These are phyloP conservation scores for Bos javanicus DNA, from an alignment of 2,113 vertebrate species.

Conservation along the genomic window DNA sequence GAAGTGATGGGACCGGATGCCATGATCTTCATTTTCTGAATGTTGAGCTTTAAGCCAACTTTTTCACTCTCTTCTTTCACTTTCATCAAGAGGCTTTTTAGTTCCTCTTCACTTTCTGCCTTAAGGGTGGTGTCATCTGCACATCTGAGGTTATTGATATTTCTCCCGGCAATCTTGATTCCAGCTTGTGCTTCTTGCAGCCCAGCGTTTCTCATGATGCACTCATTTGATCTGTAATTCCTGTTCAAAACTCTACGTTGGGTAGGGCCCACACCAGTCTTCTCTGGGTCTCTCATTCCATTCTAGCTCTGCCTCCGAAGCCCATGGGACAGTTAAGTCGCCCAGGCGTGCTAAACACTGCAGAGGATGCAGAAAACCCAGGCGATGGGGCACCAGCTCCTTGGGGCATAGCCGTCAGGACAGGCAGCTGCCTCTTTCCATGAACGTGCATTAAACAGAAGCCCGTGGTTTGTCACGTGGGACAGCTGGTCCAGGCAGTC, in stretches of 20 bases:
- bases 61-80: too few relatives aligned
- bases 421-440: neutral
- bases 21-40: too few relatives aligned
- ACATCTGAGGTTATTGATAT: too few relatives aligned
- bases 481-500: neutral
- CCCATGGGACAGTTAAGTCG: fast-evolving
- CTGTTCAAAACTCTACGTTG: neutral
- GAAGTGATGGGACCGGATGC: too few relatives aligned
- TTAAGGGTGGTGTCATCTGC: too few relatives aligned
- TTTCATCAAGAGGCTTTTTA: too few relatives aligned
- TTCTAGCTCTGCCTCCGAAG: neutral
- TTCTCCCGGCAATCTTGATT: too few relatives aligned
- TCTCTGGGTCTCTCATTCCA: neutral
- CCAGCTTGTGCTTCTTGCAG: too few relatives aligned
- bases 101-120: too few relatives aligned
- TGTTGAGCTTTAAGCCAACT: too few relatives aligned
- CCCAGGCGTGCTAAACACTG: neutral
- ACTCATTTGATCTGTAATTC: neutral
- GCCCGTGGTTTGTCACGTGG: fast-evolving
- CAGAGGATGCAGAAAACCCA: neutral
- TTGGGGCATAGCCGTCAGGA: fast-evolving
- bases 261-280: neutral
- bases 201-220: too few relatives aligned
- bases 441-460: fast-evolving
- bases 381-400: too few relatives aligned